Evolutionary conservation across 2,888 invertebrate species (phyloP), one percentile per base, ranked within the genome.

Genomic region (Amphipoea oculea): DNA sequence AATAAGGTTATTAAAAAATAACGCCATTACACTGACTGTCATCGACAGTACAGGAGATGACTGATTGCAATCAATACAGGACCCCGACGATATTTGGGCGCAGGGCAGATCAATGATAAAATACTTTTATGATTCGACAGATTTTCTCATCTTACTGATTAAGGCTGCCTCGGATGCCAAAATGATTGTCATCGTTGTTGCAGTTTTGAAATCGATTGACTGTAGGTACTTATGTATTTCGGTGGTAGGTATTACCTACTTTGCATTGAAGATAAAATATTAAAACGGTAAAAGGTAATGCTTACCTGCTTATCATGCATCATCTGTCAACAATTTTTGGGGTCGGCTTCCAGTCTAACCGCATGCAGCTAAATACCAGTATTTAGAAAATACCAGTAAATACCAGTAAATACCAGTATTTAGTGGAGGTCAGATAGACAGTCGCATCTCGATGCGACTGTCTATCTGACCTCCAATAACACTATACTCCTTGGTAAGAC

Each of bases 61-160:
- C 82, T 86, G 89, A 89, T 89, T 82, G 79, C 81, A 81, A 82
- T 78, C 78, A 74, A 89, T 89, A 88, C 88, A 76, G 86, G 85
- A 82, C 69, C 78, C 54, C 81, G 76, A 83, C 77, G 80, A 88
- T 89, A 87, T 89, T 89, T 88, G 86, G 88, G 89, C 77, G 74
- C 89, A 86, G 82, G 86, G 88, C 79, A 88, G 89, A 89, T 89
- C 71, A 36, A 11, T 60, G 89, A 88, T 89, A 89, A 89, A 86
- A 89, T 89, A 88, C 77, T 85, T 88, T 86, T 88, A 88, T 89
- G 88, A 89, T 79, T 76, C 82, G 77, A 85, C 86, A 85, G 73
- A 78, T 79, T 86, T 86, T 81, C 70, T 76, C 76, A 70, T 80
- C 73, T 88, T 70, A 81, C 89, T 89, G 88, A 89, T 89, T 86